phyloP scores from a whole-genome alignment of 2,113 vertebrate species.

The Neotoma lepida region DNA sequence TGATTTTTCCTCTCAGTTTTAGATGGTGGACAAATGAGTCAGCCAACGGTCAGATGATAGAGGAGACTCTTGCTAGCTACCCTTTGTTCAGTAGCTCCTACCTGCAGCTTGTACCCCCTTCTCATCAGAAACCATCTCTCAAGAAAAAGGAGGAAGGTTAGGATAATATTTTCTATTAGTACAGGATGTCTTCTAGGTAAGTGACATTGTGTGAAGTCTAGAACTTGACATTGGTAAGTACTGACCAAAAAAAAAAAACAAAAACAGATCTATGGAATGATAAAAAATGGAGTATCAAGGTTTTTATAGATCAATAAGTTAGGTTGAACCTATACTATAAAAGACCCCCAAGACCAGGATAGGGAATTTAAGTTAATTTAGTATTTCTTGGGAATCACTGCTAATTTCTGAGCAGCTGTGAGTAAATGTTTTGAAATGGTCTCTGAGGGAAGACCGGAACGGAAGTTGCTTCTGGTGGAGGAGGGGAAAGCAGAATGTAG shows the following conservation, averaged over 20 bases:
- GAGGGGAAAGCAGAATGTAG: neutral
- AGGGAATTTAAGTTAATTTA: slow-evolving; percentile 11
- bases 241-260: neutral
- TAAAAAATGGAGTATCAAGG: neutral
- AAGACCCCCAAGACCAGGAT: slow-evolving; percentile 1
- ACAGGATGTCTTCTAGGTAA: neutral
- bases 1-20: neutral
- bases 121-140: slow-evolving; percentile 53
- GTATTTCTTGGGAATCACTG: neutral
- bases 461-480: neutral
- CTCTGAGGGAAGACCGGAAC: neutral
- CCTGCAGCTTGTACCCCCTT: neutral
- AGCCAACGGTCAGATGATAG: neutral
- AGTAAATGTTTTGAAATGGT: neutral
- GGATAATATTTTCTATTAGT: slow-evolving; percentile 43
- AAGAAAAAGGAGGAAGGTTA: neutral
- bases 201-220: neutral
- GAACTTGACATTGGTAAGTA: neutral
- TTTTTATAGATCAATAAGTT: neutral
- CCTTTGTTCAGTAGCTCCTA: neutral
- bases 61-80: neutral
- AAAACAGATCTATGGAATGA: neutral
- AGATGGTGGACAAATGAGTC: neutral
- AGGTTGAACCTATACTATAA: neutral
- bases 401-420: neutral